Conservation (phyloP, 1,140 invertebrate species). For the Centruroides sculpturatus region DNA sequence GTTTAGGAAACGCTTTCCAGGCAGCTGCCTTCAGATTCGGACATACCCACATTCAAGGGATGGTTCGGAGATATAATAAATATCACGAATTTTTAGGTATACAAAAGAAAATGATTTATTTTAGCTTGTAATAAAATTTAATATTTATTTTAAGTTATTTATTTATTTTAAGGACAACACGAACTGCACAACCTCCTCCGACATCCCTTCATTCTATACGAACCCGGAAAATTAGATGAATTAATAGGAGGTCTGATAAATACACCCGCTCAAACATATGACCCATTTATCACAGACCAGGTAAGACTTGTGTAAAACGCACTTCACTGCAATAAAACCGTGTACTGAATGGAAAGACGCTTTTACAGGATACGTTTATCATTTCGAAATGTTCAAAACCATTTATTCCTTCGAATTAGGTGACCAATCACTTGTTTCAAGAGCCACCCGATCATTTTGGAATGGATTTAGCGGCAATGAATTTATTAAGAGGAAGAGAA, state of each 20-base stretch:
- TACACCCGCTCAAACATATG: conserved; percentile 87
- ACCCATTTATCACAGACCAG: conserved; percentile 83
- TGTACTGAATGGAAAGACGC: background rate
- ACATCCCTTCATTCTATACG: conserved; percentile 74
- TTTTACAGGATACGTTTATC: background rate
- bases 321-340: background rate
- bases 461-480: conserved; percentile 67
- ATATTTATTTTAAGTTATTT: background rate
- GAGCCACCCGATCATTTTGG: conserved; percentile 38
- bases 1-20: conserved; percentile 32
- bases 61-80: conserved; percentile 16
- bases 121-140: no score
- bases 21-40: conserved; percentile 36
- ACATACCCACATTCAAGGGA: conserved; percentile 30
- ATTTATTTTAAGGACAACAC: conserved; percentile 48
- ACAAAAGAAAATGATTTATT: no score
- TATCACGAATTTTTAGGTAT: conserved; percentile 18
- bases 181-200: conserved; percentile 69
- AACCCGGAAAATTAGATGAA: conserved; percentile 79
- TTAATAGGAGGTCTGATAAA: conserved; percentile 84
- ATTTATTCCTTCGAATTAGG: background rate
- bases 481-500: conserved; percentile 74
- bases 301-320: conserved; percentile 30
- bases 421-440: background rate
- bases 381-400: background rate